phyloP scores from a whole-genome alignment of 2,797 vertebrate species.

The Chloroceryle inda region DNA sequence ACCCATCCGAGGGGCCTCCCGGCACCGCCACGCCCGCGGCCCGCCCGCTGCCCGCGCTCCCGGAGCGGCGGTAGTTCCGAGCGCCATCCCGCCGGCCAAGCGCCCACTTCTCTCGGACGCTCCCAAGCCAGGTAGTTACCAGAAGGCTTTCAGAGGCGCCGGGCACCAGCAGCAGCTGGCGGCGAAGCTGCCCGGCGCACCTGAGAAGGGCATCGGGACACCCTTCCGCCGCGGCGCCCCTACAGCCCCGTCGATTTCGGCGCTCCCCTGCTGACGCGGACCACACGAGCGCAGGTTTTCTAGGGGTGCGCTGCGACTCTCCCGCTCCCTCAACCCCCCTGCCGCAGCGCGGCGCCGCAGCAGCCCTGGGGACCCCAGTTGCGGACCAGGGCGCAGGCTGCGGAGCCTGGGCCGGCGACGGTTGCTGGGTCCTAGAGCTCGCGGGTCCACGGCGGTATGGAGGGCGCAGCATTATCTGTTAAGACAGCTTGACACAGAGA shows the following conservation, averaged over 20 bases:
- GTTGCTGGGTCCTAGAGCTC: background rate
- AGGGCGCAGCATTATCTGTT: no score
- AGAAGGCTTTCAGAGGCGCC: background rate
- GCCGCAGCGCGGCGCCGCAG: background rate
- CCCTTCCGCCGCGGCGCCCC: background rate
- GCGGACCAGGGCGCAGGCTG: background rate
- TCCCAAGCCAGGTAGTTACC: background rate
- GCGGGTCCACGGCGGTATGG: background rate
- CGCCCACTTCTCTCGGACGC: background rate
- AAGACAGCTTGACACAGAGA: background rate
- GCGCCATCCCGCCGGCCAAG: background rate
- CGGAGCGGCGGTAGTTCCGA: background rate
- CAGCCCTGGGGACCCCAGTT: background rate
- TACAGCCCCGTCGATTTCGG: background rate
- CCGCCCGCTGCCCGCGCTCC: background rate
- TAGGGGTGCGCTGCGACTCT: no score
- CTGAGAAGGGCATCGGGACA: background rate
- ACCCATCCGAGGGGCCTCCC: background rate
- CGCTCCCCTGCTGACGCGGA: background rate
- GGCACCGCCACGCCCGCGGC: no score
- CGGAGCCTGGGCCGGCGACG: no score
- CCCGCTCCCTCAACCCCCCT: no score
- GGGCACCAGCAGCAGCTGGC: slow-evolving; percentile 32
- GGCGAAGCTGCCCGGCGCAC: background rate
- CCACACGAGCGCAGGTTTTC: no score